Percentiles rank a stretch among this genome's conserved stretches.
Conservation (phyloP, 2,888 invertebrate species). For the Amblyjoppa fuscipennis region DNA sequence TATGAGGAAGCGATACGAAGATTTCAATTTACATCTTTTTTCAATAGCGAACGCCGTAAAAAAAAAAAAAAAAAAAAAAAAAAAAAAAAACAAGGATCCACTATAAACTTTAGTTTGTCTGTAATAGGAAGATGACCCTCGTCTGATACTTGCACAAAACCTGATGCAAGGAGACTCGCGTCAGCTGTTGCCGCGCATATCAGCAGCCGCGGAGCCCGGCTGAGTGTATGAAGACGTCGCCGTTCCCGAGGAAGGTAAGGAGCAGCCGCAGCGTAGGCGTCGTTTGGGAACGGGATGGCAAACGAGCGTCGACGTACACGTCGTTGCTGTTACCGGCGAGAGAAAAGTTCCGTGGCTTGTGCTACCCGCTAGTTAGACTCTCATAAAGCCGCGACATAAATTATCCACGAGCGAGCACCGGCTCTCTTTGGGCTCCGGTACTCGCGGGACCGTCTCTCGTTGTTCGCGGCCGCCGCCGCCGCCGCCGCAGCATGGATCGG, state of each 20-base stretch:
- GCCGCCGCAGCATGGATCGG: slow-evolving; percentile 75
- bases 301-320: slow-evolving; percentile 23
- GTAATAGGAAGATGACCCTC: slow-evolving; percentile 6
- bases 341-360: slow-evolving; percentile 51
- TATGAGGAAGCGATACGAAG: too few relatives aligned
- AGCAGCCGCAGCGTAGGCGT: slow-evolving; percentile 57
- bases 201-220: slow-evolving; percentile 34
- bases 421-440: slow-evolving; percentile 62
- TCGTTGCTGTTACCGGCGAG: slow-evolving; percentile 43
- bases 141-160: not conserved
- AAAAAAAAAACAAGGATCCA: not conserved
- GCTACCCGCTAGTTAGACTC: slow-evolving; percentile 84
- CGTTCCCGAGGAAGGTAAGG: slow-evolving; percentile 43
- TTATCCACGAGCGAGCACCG: slow-evolving; percentile 75
- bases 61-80: not conserved
- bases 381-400: slow-evolving; percentile 84
- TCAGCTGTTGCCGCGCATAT: slow-evolving; percentile 13
- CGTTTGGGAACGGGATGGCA: slow-evolving; percentile 30
- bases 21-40: not conserved
- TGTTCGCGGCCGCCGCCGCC: slow-evolving; percentile 11
- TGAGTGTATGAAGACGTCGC: slow-evolving; percentile 66
- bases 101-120: not conserved
- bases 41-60: not conserved
- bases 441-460: slow-evolving; percentile 62
- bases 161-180: not conserved